Evolutionary conservation across 2,888 invertebrate species (phyloP).

Genomic region (Danaus chrysippus): DNA sequence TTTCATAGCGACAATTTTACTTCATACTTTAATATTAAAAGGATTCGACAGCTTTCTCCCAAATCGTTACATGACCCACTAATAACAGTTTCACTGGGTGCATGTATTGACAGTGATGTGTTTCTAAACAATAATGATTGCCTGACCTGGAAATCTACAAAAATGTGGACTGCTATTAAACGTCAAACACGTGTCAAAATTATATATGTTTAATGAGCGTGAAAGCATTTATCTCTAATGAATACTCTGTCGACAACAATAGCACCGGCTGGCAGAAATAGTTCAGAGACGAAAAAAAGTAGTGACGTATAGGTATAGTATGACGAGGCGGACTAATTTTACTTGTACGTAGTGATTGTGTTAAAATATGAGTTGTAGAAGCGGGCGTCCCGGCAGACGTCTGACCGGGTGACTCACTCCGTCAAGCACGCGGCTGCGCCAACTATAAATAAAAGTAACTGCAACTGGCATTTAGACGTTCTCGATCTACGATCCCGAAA

Average conservation of each 20-base stretch:
- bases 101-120: slow-evolving; percentile 49
- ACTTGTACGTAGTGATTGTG: slow-evolving; percentile 22
- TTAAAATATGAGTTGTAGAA: slow-evolving; percentile 28
- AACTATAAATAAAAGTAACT: slow-evolving; percentile 64
- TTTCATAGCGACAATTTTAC: slow-evolving; percentile 40
- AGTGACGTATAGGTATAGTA: neutral
- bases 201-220: slow-evolving; percentile 29
- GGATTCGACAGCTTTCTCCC: slow-evolving; percentile 52
- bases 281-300: too few relatives aligned
- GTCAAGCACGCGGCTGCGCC: slow-evolving; percentile 49
- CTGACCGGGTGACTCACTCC: slow-evolving; percentile 63
- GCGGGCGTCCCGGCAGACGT: slow-evolving; percentile 69
- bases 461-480: slow-evolving; percentile 73
- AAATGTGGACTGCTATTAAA: slow-evolving; percentile 36
- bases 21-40: slow-evolving; percentile 40
- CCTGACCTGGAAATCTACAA: slow-evolving; percentile 57
- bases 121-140: slow-evolving; percentile 43
- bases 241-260: slow-evolving; percentile 4
- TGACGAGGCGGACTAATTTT: slow-evolving; percentile 19
- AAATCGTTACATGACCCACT: slow-evolving; percentile 47
- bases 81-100: slow-evolving; percentile 54
- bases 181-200: slow-evolving; percentile 34
- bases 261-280: neutral
- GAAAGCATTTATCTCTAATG: slow-evolving; percentile 13
- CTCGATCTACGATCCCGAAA: slow-evolving; percentile 65